Percentiles rank a stretch among this genome's conserved stretches.
Evolutionary conservation across 2,113 vertebrate species (phyloP).

Genomic region (Falco punctatus): DNA sequence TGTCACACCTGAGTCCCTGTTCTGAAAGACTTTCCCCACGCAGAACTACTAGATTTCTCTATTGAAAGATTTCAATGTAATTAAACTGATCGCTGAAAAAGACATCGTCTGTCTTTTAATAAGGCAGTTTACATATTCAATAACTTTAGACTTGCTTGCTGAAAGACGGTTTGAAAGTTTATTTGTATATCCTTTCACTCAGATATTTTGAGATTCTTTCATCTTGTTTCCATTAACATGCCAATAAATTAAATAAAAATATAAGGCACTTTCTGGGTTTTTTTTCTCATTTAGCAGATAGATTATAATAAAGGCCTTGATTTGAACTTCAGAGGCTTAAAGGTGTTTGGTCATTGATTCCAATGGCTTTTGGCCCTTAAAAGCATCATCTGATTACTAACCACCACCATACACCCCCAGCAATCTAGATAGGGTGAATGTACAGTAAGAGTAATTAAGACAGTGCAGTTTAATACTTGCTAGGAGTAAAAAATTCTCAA

Average conservation of each 20-base stretch:
- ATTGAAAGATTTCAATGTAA: slow-evolving; percentile 61
- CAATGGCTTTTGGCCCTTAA: neutral
- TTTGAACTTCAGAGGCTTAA: neutral
- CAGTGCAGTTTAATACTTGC: neutral
- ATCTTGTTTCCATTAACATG: slow-evolving; percentile 21
- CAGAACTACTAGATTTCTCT: slow-evolving; percentile 57
- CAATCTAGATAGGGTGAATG: neutral
- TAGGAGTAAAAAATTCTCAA: neutral
- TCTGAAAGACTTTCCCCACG: slow-evolving; percentile 19
- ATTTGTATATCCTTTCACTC: slow-evolving; percentile 65
- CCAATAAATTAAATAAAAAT: slow-evolving; percentile 46
- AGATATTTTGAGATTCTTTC: slow-evolving; percentile 44
- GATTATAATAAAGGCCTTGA: neutral
- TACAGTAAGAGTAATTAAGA: neutral
- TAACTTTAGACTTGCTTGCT: slow-evolving; percentile 57
- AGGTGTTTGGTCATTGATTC: neutral
- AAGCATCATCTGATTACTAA: neutral
- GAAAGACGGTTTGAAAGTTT: slow-evolving; percentile 70
- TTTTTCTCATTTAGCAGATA: slow-evolving; percentile 28
- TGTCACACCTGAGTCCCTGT: slow-evolving; percentile 46
- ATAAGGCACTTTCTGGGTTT: neutral
- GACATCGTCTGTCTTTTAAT: slow-evolving; percentile 72
- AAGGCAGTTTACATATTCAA: slow-evolving; percentile 69
- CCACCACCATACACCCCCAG: fast-evolving
- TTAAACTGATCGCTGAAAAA: slow-evolving; percentile 74